Percentiles rank a stretch among this genome's conserved stretches.
Evolutionary conservation across 2,797 vertebrate genomes (phyloP).

Genomic region (Mus caroli): DNA sequence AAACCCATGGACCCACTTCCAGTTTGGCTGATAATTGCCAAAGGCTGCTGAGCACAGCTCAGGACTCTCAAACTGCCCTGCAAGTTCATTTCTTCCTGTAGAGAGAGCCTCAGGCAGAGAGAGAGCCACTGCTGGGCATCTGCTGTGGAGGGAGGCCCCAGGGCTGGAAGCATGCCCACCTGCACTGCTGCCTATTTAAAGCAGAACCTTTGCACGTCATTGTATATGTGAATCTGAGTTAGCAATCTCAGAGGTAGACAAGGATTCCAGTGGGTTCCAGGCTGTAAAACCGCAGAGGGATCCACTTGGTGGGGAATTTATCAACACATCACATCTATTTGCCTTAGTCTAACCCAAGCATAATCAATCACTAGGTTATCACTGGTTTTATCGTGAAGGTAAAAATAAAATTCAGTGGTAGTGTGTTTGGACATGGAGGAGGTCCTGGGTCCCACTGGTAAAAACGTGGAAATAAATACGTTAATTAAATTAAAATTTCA

Average conservation of each 20-base stretch:
- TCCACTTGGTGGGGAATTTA: too few relatives aligned
- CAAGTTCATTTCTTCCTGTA: constrained; percentile 34
- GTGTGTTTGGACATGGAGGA: neutral
- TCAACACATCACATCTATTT: neutral
- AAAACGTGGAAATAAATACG: neutral
- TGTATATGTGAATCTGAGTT: neutral
- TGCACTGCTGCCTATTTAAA: neutral
- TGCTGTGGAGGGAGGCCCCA: neutral
- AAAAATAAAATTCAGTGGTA: neutral
- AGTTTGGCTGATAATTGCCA: constrained; percentile 48
- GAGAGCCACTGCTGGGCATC: accelerated
- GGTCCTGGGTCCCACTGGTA: neutral
- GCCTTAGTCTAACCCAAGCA: neutral
- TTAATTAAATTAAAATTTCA: neutral
- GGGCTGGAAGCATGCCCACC: neutral
- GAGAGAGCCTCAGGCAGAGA: neutral
- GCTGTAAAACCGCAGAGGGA: accelerated
- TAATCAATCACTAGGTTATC: neutral
- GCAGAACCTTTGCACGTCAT: neutral
- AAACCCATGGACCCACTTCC: constrained; percentile 35
- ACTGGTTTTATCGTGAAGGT: neutral
- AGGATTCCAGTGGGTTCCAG: neutral
- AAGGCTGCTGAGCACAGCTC: constrained; percentile 32
- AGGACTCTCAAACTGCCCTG: neutral
- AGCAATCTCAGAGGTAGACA: neutral